Evolutionary conservation across 64 coral and sea anemone genomes (phyloP), one percentile per base, ranked within the genome.

Genomic region (Pachyseris speciosa): DNA sequence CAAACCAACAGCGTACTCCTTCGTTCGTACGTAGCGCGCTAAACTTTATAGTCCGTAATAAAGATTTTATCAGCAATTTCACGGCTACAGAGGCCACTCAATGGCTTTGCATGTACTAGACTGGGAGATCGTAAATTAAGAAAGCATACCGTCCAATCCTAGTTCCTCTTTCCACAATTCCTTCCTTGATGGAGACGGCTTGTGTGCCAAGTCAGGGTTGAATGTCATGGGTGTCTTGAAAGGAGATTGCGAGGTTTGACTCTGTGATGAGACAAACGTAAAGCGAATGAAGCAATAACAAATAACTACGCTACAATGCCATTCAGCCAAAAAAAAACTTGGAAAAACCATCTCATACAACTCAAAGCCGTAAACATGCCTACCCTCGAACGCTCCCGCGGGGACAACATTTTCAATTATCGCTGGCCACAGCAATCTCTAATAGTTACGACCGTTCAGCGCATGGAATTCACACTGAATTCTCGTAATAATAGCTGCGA

Each of bases 151-250:
- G 59, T 92, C 88, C 5, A 98, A 81, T 30, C 96, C 96, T 11
- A 98, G 51, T 83, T 98, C 78, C 75, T 91, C 32, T 36, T 88
- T 95, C 96, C 96, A 98, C 25, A 98, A 72, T 68, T 98, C 96
- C 17, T 98, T 86, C 71, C 96, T 89, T 26, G 96, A 98, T 27
- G 93, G 96, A 20, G 96, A 98, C n/a, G 96, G 96, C 16, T 92
- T 94, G 37, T 85, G 74, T 2, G 67, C 59, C 17, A 80, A 44
- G 17, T 89, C 71, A 78, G 96, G 96, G 28, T 78, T 94, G 65
- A 89, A 98, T 58, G 88, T 67, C 93, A 95, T 98, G 53, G 96
- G 96, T 13, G 85, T 95, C 53, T 98, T 94, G 55, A 90, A 98
- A 58, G 66, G 26, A 27, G 44, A 30, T 25, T 72, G 40, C 5